Conservation (phyloP, 2,888 invertebrate genomes). For the Trissonchulus latispiculum region DNA sequence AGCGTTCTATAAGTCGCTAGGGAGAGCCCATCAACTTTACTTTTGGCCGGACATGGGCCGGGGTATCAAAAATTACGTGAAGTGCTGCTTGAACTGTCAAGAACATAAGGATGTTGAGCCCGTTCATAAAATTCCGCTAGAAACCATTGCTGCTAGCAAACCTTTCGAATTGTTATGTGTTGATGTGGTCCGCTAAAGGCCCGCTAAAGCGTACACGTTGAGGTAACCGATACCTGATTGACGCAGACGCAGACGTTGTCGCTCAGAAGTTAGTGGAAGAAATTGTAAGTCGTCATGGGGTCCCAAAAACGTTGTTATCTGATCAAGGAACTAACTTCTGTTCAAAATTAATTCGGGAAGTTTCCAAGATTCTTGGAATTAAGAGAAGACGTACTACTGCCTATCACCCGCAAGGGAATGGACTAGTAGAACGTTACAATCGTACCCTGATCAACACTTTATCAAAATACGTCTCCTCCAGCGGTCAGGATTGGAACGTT, state of each 20-base stretch:
- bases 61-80: constrained; percentile 21
- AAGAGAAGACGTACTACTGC: constrained; percentile 22
- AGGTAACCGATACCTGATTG: constrained; percentile 29
- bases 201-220: constrained; percentile 25
- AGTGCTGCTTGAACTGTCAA: constrained; percentile 26
- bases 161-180: not conserved
- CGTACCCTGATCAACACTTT: constrained; percentile 25
- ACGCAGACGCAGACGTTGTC: constrained; percentile 34
- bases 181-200: constrained; percentile 24
- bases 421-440: constrained; percentile 30
- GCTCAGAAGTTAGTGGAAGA: constrained; percentile 28
- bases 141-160: not conserved
- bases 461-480: not conserved
- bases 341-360: constrained; percentile 22
- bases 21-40: not conserved
- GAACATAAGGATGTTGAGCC: constrained; percentile 19
- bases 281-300: constrained; percentile 26
- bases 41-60: constrained; percentile 27
- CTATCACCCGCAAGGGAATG: constrained; percentile 28
- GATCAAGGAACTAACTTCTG: constrained; percentile 29
- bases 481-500: constrained; percentile 31
- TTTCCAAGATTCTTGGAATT: constrained; percentile 23
- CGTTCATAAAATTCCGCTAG: not conserved
- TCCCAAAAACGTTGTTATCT: constrained; percentile 26
- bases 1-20: not conserved